A percentile compares a stretch with the other conserved stretches of the same genome.
Evolutionary conservation across 1,140 invertebrate species (phyloP).

Genomic region (Oscheius sp.): DNA sequence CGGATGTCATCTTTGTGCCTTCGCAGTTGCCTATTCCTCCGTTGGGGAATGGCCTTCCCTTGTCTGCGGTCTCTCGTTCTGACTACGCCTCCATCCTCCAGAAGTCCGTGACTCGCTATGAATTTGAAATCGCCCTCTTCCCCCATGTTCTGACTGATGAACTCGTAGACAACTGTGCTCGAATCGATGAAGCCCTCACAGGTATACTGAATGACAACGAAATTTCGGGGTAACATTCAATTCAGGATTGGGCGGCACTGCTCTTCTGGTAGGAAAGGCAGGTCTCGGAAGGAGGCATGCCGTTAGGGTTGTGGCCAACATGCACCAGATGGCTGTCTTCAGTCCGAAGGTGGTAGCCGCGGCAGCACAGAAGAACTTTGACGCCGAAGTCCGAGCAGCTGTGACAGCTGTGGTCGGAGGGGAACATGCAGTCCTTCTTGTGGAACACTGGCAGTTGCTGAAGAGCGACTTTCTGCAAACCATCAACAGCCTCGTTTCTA

Average conservation of each 20-base stretch:
- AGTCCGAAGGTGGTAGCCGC: slow-evolving; percentile 67
- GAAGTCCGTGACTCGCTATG: slow-evolving; percentile 71
- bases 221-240: not conserved
- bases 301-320: slow-evolving; percentile 71
- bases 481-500: slow-evolving; percentile 71
- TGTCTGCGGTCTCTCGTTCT: slow-evolving; percentile 9
- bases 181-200: slow-evolving; percentile 52
- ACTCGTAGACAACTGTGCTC: slow-evolving; percentile 46
- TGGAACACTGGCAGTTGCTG: slow-evolving; percentile 81
- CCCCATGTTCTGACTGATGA: slow-evolving; percentile 44
- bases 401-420: slow-evolving; percentile 78
- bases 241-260: slow-evolving; percentile 67
- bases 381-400: slow-evolving; percentile 70
- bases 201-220: not conserved
- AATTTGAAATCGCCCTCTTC: slow-evolving; percentile 49
- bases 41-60: not conserved
- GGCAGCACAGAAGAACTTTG: slow-evolving; percentile 70
- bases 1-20: slow-evolving; percentile 50
- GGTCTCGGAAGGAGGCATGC: slow-evolving; percentile 77
- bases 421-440: slow-evolving; percentile 73
- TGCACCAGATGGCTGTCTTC: slow-evolving; percentile 72
- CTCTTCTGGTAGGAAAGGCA: slow-evolving; percentile 73
- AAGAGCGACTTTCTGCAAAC: slow-evolving; percentile 70
- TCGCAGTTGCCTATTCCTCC: not conserved
- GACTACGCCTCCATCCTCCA: slow-evolving; percentile 63